Percentiles rank a stretch among this genome's conserved stretches.
phyloP scores from a whole-genome alignment of 2,888 invertebrate species.

The Capitulum mitella region DNA sequence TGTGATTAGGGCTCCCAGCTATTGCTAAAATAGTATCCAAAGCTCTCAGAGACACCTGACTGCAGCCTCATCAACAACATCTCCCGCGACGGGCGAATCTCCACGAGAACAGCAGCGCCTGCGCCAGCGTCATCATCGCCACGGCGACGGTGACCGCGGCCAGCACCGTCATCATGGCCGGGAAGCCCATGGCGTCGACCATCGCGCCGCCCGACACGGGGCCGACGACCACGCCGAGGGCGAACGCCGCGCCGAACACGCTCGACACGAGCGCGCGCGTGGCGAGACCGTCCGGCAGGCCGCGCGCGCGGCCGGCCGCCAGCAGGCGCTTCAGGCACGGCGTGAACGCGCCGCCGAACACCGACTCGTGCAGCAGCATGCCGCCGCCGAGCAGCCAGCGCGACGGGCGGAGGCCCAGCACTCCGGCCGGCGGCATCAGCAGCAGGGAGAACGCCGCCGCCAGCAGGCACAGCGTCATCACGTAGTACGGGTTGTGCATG shows the following conservation, averaged over 20 bases:
- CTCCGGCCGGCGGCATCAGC: background rate
- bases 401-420: background rate
- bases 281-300: background rate
- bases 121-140: background rate
- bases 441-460: background rate
- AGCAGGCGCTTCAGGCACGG: background rate
- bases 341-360: background rate
- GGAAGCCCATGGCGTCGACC: background rate
- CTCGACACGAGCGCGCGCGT: background rate
- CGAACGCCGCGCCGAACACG: background rate
- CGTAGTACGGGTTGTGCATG: background rate
- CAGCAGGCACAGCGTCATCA: background rate
- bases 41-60: too few relatives aligned
- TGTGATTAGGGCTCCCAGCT: too few relatives aligned
- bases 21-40: too few relatives aligned
- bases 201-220: conserved; percentile 7
- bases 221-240: background rate
- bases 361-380: background rate
- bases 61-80: too few relatives aligned
- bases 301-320: background rate
- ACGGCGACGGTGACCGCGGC: background rate
- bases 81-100: too few relatives aligned
- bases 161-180: background rate
- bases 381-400: background rate
- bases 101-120: too few relatives aligned